These are phyloP conservation scores for Lagopus muta DNA, from an alignment of 2,113 vertebrate species.

Conservation along the genomic window DNA sequence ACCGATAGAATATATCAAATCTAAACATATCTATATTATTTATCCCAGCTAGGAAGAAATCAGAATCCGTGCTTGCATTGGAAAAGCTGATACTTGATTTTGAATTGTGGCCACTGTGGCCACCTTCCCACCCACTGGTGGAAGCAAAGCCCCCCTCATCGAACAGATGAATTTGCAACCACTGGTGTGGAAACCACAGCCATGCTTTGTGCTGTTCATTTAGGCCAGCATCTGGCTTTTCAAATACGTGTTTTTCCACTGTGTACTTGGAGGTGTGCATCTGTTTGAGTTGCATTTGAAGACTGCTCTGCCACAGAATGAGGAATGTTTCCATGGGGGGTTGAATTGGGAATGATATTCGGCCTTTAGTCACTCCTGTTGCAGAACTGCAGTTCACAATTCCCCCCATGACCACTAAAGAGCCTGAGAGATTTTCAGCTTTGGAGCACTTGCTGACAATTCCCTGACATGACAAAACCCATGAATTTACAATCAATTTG, in stretches of 20 bases:
- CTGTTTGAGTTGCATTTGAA: not conserved
- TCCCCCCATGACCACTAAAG: not conserved
- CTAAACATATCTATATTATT: slow-evolving; percentile 49
- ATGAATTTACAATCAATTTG: not conserved
- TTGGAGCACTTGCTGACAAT: not conserved
- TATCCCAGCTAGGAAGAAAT: slow-evolving; percentile 32
- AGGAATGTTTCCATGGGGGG: not conserved
- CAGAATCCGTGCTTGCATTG: not conserved
- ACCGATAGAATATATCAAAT: slow-evolving; percentile 22
- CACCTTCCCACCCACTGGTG: not conserved
- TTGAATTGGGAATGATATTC: not conserved
- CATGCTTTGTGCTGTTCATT: not conserved
- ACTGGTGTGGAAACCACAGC: not conserved
- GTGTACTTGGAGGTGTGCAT: not conserved
- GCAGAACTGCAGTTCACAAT: not conserved
- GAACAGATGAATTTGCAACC: not conserved
- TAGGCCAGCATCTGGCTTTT: not conserved
- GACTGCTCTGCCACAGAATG: not conserved
- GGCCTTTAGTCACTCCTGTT: not conserved
- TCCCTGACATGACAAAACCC: not conserved
- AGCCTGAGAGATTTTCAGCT: not conserved
- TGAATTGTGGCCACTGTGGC: not conserved
- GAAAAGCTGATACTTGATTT: not conserved
- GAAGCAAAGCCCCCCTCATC: not conserved
- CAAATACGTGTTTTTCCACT: not conserved